phyloP scores from a whole-genome alignment of 2,113 vertebrate genomes.

The Ceuthmochares aereus region DNA sequence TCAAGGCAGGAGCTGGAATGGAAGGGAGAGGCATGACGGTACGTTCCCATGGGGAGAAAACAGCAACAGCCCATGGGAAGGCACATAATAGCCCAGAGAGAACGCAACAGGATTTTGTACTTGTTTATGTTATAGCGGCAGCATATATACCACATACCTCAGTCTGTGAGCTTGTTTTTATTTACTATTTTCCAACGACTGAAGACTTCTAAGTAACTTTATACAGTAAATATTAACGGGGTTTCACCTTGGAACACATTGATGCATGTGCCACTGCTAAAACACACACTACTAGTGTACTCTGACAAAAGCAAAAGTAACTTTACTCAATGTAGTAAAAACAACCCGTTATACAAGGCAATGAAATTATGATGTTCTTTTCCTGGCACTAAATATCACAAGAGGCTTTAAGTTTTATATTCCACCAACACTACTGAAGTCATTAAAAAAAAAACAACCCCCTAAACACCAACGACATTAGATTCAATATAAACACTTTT shows the following conservation, averaged over 20 bases:
- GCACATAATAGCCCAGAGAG: neutral
- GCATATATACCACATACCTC: neutral
- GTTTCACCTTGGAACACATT: neutral
- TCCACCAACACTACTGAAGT: neutral
- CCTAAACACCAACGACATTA: neutral
- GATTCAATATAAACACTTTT: neutral
- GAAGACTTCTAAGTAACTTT: neutral
- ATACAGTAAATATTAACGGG: neutral
- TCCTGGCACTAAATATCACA: neutral
- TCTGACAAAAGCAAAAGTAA: neutral
- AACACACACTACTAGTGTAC: neutral
- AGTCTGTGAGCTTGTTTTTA: neutral
- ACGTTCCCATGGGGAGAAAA: neutral
- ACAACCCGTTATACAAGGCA: neutral
- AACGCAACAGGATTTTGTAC: neutral
- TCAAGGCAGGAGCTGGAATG: conserved; percentile 41
- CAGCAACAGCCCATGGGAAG: fast-evolving
- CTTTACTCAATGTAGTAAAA: neutral
- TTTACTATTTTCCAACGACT: neutral
- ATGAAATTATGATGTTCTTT: neutral
- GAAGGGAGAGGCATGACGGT: conserved; percentile 38
- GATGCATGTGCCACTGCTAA: neutral
- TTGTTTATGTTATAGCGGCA: neutral
- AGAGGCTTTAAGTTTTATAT: neutral
- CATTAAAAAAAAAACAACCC: neutral